Evolutionary conservation across 2,113 vertebrate species (phyloP).

Genomic region (Chaetodon trifascialis): DNA sequence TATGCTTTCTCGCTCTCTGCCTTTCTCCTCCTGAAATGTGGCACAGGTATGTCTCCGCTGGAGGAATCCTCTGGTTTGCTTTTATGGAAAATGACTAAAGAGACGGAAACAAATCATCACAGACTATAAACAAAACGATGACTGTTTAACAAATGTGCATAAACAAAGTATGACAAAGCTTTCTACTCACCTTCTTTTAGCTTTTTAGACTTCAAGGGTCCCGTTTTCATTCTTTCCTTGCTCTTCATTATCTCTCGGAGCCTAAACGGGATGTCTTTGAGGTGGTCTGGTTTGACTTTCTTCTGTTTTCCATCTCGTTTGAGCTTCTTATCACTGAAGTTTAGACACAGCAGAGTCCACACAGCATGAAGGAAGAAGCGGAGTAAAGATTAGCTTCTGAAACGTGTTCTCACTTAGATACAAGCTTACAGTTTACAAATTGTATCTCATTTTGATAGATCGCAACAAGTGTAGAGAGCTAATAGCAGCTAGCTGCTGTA

Average conservation of each 20-base stretch:
- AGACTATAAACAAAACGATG: not conserved
- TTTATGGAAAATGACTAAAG: conserved; percentile 44
- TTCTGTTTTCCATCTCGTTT: conserved; percentile 78
- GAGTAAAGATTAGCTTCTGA: not conserved
- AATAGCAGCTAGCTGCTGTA: not conserved
- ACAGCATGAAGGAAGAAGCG: not conserved
- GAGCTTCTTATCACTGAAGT: conserved; percentile 69
- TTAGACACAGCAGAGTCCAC: not conserved
- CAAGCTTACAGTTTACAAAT: not conserved
- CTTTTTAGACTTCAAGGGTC: conserved; percentile 56
- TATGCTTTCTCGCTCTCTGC: conserved; percentile 85
- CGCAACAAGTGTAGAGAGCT: not conserved
- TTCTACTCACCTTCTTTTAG: conserved; percentile 50
- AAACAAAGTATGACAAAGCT: too few species aligned
- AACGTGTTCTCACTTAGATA: not conserved
- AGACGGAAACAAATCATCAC: not conserved
- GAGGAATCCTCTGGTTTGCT: conserved; percentile 29
- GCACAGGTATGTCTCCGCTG: conserved; percentile 80
- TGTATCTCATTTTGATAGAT: not conserved
- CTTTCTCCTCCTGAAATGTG: conserved; percentile 85
- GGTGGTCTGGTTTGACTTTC: conserved; percentile 83
- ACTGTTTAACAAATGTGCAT: not conserved
- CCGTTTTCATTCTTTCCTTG: conserved; percentile 86
- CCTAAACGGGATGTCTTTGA: conserved; percentile 91
- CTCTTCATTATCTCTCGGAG: conserved; percentile 92